Percentiles rank a stretch among this genome's conserved stretches.
Evolutionary conservation across 2,888 invertebrate genomes (phyloP).

Genomic region (Poecilus cupreus): DNA sequence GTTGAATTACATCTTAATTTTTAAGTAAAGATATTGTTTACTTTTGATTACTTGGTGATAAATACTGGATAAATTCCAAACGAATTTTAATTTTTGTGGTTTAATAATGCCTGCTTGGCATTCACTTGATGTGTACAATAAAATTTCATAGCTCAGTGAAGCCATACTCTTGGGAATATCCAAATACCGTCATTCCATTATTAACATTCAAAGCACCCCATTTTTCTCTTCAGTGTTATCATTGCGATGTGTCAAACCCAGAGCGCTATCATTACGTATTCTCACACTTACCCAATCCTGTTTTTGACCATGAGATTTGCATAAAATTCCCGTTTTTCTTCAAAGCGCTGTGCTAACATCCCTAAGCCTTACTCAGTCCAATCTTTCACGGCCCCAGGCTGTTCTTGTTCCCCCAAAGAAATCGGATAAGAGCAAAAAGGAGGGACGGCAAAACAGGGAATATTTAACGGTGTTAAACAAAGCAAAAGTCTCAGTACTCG

Average conservation of each 20-base stretch:
- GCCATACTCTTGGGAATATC: background rate
- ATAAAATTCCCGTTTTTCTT: constrained; percentile 42
- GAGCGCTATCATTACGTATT: constrained; percentile 29
- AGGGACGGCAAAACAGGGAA: constrained; percentile 20
- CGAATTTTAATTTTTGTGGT: no score
- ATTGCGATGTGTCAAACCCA: constrained; percentile 18
- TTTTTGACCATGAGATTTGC: constrained; percentile 40
- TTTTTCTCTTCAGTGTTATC: background rate
- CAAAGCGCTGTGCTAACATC: constrained; percentile 38
- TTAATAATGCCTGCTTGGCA: no score
- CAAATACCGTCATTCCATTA: background rate
- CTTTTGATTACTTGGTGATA: no score
- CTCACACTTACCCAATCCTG: constrained; percentile 36
- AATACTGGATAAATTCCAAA: no score
- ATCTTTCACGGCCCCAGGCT: constrained; percentile 31
- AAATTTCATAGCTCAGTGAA: no score
- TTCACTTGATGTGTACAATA: no score
- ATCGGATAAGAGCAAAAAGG: constrained; percentile 34
- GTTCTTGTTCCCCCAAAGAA: constrained; percentile 38
- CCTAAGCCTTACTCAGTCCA: constrained; percentile 24
- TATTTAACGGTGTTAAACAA: constrained; percentile 39
- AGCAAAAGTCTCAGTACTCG: background rate
- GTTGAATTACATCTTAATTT: no score
- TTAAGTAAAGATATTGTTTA: no score
- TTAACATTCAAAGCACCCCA: background rate